Conservation (phyloP, 1,140 invertebrate genomes). For the Matsumurasca onukii region DNA sequence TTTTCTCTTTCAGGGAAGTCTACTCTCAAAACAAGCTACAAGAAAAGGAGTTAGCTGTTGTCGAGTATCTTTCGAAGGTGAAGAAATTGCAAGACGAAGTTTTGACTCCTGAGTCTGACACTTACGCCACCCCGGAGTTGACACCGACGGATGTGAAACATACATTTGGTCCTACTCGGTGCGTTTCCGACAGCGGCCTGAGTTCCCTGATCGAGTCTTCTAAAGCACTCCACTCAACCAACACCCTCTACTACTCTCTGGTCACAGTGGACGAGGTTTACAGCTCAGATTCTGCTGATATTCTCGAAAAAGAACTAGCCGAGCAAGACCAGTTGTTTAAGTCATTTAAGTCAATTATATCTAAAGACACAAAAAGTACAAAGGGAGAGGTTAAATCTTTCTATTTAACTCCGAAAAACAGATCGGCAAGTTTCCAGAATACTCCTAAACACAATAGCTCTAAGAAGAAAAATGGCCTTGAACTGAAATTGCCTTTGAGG, state of each 20-base stretch:
- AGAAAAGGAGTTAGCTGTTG: constrained; percentile 37
- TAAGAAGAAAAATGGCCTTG: constrained; percentile 6
- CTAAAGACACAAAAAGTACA: constrained; percentile 33
- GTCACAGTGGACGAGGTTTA: constrained; percentile 41
- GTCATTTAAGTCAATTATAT: constrained; percentile 42
- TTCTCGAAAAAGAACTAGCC: constrained; percentile 42
- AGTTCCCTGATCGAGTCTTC: constrained; percentile 3
- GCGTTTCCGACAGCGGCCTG: constrained; percentile 24
- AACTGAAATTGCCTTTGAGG: constrained; percentile 13
- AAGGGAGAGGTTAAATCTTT: constrained; percentile 34
- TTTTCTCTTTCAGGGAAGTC: constrained; percentile 39
- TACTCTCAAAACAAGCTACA: constrained; percentile 36
- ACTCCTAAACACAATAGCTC: background rate
- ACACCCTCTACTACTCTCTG: constrained; percentile 40
- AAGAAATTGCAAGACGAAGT: constrained; percentile 27
- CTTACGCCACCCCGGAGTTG: constrained; percentile 39
- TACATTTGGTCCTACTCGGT: constrained; percentile 19
- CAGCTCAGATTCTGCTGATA: constrained; percentile 13
- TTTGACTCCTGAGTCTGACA: constrained; percentile 38
- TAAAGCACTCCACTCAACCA: constrained; percentile 25
- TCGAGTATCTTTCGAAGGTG: constrained; percentile 34
- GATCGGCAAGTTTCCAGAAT: background rate
- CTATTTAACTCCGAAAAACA: background rate
- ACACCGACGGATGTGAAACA: constrained; percentile 30
- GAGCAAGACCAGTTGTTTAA: constrained; percentile 44